Conservation (phyloP, 2,888 invertebrate species). For the Meta bourneti region DNA sequence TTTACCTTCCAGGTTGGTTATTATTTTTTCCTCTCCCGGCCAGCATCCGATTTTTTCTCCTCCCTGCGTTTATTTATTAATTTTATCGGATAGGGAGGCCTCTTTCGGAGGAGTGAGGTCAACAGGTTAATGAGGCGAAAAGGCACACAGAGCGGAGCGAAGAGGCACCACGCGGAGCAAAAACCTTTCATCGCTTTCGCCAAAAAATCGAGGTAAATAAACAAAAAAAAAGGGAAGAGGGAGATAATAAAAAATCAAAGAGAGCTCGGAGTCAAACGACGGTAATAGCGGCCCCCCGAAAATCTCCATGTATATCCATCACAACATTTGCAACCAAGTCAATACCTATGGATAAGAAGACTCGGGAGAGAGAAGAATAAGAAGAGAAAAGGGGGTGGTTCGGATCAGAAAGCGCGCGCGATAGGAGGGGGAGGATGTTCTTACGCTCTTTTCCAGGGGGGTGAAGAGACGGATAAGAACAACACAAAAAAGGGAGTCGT, state of each 20-base stretch:
- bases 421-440: slow-evolving; percentile 5
- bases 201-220: slow-evolving; percentile 9
- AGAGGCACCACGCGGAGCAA: slow-evolving; percentile 33
- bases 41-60: not conserved
- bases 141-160: slow-evolving; percentile 19
- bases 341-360: slow-evolving; percentile 69
- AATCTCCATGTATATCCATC: slow-evolving; percentile 68
- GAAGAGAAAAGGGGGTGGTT: not conserved
- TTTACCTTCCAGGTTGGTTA: no score
- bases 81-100: slow-evolving; percentile 42
- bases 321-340: slow-evolving; percentile 63
- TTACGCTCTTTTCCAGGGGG: slow-evolving; percentile 14
- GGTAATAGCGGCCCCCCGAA: slow-evolving; percentile 45
- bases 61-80: slow-evolving; percentile 51
- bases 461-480: slow-evolving; percentile 68
- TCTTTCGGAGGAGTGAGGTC: slow-evolving; percentile 36
- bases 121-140: slow-evolving; percentile 76
- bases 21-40: not conserved
- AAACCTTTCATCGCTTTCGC: slow-evolving; percentile 38
- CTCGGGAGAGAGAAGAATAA: not conserved
- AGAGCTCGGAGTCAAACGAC: slow-evolving; percentile 47
- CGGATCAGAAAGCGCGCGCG: slow-evolving; percentile 34
- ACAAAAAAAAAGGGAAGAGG: slow-evolving; percentile 25
- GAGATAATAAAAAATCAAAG: not conserved
- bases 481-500: slow-evolving; percentile 49